These are phyloP conservation scores for Neoitamus cyanurus DNA, from an alignment of 2,888 invertebrate species.

Conservation along the genomic window DNA sequence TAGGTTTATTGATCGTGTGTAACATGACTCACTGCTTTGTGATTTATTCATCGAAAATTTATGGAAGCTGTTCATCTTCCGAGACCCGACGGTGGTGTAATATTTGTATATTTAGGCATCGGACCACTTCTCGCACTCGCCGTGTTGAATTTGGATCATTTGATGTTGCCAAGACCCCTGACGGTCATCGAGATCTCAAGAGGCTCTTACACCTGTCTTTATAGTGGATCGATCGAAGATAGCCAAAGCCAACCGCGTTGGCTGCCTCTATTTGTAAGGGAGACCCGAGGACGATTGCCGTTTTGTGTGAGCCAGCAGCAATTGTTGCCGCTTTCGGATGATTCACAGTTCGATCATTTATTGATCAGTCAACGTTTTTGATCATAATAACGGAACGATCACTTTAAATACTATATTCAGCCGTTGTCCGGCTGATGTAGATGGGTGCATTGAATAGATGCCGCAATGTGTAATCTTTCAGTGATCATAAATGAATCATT, in stretches of 20 bases:
- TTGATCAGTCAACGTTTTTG: slow-evolving; percentile 48
- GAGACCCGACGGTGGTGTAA: slow-evolving; percentile 6
- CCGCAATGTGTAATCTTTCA: slow-evolving; percentile 37
- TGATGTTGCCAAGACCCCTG: not conserved
- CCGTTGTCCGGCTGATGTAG: slow-evolving; percentile 10
- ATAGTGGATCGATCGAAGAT: not conserved
- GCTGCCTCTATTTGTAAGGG: not conserved
- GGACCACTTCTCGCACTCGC: not conserved
- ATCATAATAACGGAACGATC: slow-evolving; percentile 35
- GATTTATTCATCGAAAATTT: slow-evolving; percentile 28
- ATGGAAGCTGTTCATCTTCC: slow-evolving; percentile 32
- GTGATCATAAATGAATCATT: slow-evolving; percentile 52
- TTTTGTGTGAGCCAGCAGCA: not conserved
- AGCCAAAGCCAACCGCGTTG: slow-evolving; percentile 14
- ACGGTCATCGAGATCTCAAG: not conserved
- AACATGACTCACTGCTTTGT: slow-evolving; percentile 39
- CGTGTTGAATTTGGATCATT: not conserved
- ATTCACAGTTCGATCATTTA: slow-evolving; percentile 50
- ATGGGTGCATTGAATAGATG: slow-evolving; percentile 6
- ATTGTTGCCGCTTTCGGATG: slow-evolving; percentile 46
- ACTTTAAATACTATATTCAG: not conserved
- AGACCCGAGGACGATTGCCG: slow-evolving; percentile 37
- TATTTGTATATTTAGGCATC: not conserved
- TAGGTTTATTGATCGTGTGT: slow-evolving; percentile 40
- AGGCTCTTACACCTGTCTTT: slow-evolving; percentile 26